Conservation (phyloP, 2,113 vertebrate genomes). For the Anser cygnoides region DNA sequence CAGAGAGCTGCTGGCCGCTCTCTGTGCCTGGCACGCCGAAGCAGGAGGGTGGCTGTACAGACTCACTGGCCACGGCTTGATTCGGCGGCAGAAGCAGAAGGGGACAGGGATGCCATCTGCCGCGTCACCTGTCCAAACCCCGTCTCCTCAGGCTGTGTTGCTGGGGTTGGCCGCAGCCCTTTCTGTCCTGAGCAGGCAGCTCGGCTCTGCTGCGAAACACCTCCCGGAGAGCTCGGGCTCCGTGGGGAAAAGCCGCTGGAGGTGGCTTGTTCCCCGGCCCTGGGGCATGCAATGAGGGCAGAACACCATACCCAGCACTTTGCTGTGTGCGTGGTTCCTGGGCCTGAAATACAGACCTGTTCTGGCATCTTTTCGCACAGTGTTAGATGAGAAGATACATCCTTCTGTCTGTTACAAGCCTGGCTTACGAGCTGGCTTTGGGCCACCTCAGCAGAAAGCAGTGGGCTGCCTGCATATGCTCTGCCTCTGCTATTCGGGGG, state of each 20-base stretch:
- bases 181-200: not conserved
- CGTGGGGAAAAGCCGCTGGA: not conserved
- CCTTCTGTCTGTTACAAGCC: not conserved
- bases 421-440: constrained; percentile 33
- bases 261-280: fast-evolving
- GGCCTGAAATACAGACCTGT: not conserved
- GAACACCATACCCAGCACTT: not conserved
- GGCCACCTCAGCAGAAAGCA: constrained; percentile 42
- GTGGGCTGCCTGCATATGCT: constrained; percentile 56
- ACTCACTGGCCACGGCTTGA: not conserved
- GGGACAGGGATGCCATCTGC: not conserved
- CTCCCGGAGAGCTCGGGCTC: fast-evolving
- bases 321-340: not conserved
- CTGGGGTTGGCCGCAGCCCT: not conserved
- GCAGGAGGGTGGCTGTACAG: not conserved
- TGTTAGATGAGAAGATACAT: not conserved
- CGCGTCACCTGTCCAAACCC: not conserved
- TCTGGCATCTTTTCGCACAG: not conserved
- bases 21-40: not conserved
- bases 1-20: not conserved
- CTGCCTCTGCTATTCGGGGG: constrained; percentile 25
- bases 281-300: not conserved
- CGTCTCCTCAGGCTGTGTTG: not conserved
- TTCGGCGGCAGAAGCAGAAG: not conserved
- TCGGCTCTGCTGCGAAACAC: not conserved